Evolutionary conservation across 2,113 vertebrate species (phyloP), one percentile per base, ranked within the genome.

Genomic region (Poeciliopsis occidentalis): DNA sequence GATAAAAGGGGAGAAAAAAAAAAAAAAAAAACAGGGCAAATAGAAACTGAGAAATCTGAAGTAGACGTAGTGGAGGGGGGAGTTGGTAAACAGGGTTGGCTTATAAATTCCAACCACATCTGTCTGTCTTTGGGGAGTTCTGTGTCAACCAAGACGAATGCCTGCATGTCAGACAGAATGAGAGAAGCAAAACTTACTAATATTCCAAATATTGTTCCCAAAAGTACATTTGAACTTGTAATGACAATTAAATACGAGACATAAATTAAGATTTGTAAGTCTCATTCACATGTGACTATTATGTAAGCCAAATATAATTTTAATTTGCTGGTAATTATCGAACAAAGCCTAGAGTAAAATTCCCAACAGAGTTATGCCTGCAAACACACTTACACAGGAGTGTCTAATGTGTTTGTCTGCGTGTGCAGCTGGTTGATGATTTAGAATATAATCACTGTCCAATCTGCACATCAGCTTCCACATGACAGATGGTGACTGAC

Each of bases 401-500:
- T 31, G 1, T 61, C 11, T 62, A 12, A 51, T 12, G 30, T 26
- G 13, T 31, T 54, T 37, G 44, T 72, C 27, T 60, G 8, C 1
- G 10, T 27, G 76, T 51, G 60, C 60, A 73, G 54, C 62, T 61
- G 30, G 29, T 19, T 26, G 4, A 17, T 51, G 60, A n/a, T 60
- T 29, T 67, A 27, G 17, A 32, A 26, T 57, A 41, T 71, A 62
- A 82, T 79, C n/a, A 11, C 67, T 51, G 64, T 70, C 44, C n/a
- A 19, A 8, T 76, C 44, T 54, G 24, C 11, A 10, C 67, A 47
- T 60, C 24, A 37, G 29, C 24, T 67, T 31, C 11, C 73, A 69
- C 72, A 73, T 57, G 69, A 24, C 34, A 73, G 68, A 62, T 54
- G 67, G 41, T 76, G 80, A 83, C 19, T 71, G 75, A 81, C 80